Conservation (phyloP, 2,797 vertebrate species). For the Triplophysa yarkandensis region DNA sequence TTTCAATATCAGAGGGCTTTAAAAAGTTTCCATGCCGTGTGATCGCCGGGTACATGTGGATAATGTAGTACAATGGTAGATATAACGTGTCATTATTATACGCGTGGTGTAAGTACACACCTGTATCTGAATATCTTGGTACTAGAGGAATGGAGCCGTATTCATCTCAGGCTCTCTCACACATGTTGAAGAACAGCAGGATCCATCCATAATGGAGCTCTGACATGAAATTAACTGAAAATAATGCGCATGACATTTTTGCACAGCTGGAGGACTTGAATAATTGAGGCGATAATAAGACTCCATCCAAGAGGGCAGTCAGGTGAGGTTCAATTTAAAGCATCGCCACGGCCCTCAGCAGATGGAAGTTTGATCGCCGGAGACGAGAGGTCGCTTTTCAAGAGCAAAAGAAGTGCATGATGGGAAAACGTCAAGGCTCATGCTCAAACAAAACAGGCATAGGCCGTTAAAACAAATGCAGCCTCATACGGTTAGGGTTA, state of each 20-base stretch:
- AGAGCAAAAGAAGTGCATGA: constrained; percentile 28
- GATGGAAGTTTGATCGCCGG: constrained; percentile 30
- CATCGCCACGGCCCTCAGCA: constrained; percentile 29
- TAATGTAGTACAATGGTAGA: background rate
- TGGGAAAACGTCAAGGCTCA: constrained; percentile 8
- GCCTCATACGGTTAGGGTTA: background rate
- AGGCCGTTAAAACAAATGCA: background rate
- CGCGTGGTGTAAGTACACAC: constrained; percentile 3
- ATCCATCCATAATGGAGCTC: constrained; percentile 48
- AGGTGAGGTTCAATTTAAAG: constrained; percentile 50
- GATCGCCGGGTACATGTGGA: background rate
- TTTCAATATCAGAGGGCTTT: constrained; percentile 26
- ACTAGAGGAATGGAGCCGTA: constrained; percentile 2
- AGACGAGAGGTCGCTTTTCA: constrained; percentile 5
- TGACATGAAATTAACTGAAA: constrained; percentile 57
- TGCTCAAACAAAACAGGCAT: background rate
- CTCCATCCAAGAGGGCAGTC: constrained; percentile 47
- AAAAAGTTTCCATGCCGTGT: constrained; percentile 11
- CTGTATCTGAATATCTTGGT: constrained; percentile 30
- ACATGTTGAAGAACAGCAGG: constrained; percentile 31
- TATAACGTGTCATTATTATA: background rate
- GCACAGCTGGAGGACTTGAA: constrained; percentile 60
- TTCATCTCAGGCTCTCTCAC: constrained; percentile 32
- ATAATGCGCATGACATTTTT: constrained; percentile 58
- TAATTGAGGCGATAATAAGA: constrained; percentile 58